These are phyloP conservation scores for Ochlodes sylvanus DNA, from an alignment of 2,888 invertebrate genomes.

Conservation along the genomic window DNA sequence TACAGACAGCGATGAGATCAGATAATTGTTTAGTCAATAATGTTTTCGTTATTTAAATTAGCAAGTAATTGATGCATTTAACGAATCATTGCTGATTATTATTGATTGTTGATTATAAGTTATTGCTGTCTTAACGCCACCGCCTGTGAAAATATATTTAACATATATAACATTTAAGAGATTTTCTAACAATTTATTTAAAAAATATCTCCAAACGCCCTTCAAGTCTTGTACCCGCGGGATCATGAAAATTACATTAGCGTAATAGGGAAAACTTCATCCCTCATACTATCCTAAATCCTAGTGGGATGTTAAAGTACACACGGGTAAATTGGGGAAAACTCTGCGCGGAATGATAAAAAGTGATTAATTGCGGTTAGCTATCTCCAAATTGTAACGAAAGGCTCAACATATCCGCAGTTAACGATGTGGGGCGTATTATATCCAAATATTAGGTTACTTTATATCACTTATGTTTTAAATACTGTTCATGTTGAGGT, in stretches of 20 bases:
- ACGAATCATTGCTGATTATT: too few relatives aligned
- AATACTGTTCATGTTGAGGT: background rate
- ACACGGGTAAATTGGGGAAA: slow-evolving; percentile 35
- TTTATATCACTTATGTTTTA: background rate
- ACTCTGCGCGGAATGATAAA: slow-evolving; percentile 34
- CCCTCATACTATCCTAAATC: slow-evolving; percentile 31
- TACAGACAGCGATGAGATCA: too few relatives aligned
- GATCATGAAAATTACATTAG: slow-evolving; percentile 28
- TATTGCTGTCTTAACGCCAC: background rate
- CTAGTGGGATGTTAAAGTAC: slow-evolving; percentile 35
- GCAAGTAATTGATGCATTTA: too few relatives aligned
- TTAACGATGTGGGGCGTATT: slow-evolving; percentile 26
- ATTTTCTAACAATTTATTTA: background rate
- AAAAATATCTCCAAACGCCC: slow-evolving; percentile 1
- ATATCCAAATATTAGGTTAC: slow-evolving; percentile 11
- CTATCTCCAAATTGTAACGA: slow-evolving; percentile 30
- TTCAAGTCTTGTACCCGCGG: background rate
- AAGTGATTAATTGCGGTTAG: slow-evolving; percentile 35
- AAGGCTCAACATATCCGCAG: slow-evolving; percentile 27
- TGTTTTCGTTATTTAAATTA: too few relatives aligned
- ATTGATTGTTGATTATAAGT: background rate
- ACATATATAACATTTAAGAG: too few relatives aligned
- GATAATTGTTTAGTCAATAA: too few relatives aligned
- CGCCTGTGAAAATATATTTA: slow-evolving; percentile 2
- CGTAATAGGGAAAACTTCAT: slow-evolving; percentile 28